A percentile compares a stretch with the other conserved stretches of the same genome.
Evolutionary conservation across 2,888 invertebrate genomes (phyloP).

Genomic region (Ichneumon xanthorius): DNA sequence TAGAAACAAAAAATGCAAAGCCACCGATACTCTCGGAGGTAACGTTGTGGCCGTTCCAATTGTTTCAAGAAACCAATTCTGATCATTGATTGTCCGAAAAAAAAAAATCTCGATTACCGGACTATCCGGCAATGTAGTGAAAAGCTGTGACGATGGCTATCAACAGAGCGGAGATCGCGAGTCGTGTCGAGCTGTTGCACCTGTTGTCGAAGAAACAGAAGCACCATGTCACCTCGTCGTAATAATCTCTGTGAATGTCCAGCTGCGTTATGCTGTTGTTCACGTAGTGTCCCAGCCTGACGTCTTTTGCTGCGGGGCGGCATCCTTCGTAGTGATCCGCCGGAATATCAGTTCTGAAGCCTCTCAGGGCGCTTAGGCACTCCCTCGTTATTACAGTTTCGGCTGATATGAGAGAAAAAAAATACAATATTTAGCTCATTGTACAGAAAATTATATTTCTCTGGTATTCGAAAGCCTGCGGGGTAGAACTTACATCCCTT

Average conservation of each 20-base stretch:
- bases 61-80: background rate
- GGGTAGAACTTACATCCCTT: conserved; percentile 89
- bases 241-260: conserved; percentile 94
- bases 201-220: conserved; percentile 96
- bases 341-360: conserved; percentile 94
- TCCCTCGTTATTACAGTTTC: conserved; percentile 93
- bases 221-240: conserved; percentile 93
- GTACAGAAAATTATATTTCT: background rate
- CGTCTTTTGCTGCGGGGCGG: conserved; percentile 91
- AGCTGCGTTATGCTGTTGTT: conserved; percentile 94
- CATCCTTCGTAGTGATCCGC: conserved; percentile 97
- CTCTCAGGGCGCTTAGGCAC: conserved; percentile 92
- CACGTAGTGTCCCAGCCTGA: conserved; percentile 93
- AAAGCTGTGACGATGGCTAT: conserved; percentile 52
- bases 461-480: background rate
- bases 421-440: background rate
- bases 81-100: background rate
- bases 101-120: background rate
- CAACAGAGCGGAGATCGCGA: conserved; percentile 77
- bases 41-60: background rate
- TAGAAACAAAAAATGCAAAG: background rate
- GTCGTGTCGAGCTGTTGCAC: conserved; percentile 88
- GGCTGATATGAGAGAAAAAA: conserved; percentile 85
- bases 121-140: conserved; percentile 49
- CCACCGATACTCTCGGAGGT: background rate